Evolutionary conservation across 2,888 invertebrate species (phyloP).

Genomic region (Orchesella flavescens): DNA sequence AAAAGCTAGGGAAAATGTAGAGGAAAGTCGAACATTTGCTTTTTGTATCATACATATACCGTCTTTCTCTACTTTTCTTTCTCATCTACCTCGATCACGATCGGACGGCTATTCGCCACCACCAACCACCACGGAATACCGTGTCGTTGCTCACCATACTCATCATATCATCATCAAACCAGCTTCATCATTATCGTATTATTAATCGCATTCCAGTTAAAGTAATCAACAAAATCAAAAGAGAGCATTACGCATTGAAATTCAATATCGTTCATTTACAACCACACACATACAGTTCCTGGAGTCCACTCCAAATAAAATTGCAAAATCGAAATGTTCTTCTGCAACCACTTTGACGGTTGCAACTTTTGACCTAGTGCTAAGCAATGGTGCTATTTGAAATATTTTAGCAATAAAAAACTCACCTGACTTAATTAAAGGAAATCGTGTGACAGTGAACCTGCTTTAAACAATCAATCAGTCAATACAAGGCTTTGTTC

Average conservation of each 20-base stretch:
- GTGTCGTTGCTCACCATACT: slow-evolving; percentile 35
- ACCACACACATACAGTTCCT: background rate
- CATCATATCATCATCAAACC: background rate
- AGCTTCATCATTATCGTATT: background rate
- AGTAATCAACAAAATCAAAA: background rate
- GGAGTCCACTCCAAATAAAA: background rate
- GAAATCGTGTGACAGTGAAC: too few species aligned
- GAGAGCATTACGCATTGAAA: background rate
- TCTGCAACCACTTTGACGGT: background rate
- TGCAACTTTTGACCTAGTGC: background rate
- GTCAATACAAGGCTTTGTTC: too few species aligned
- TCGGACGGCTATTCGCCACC: slow-evolving; percentile 22
- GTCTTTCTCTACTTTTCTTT: slow-evolving; percentile 25
- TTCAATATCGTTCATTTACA: background rate
- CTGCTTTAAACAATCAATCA: too few species aligned
- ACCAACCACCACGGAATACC: slow-evolving; percentile 40
- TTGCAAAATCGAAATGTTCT: background rate
- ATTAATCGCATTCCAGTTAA: background rate
- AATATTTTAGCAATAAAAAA: too few species aligned
- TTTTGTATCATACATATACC: slow-evolving; percentile 21
- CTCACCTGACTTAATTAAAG: too few species aligned
- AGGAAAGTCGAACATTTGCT: slow-evolving; percentile 38
- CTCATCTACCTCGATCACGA: slow-evolving; percentile 36
- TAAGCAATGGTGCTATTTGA: background rate
- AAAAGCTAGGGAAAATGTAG: slow-evolving; percentile 15